A percentile compares a stretch with the other conserved stretches of the same genome.
Conservation (phyloP, 2,797 vertebrate species). For the Propithecus perrieri region DNA sequence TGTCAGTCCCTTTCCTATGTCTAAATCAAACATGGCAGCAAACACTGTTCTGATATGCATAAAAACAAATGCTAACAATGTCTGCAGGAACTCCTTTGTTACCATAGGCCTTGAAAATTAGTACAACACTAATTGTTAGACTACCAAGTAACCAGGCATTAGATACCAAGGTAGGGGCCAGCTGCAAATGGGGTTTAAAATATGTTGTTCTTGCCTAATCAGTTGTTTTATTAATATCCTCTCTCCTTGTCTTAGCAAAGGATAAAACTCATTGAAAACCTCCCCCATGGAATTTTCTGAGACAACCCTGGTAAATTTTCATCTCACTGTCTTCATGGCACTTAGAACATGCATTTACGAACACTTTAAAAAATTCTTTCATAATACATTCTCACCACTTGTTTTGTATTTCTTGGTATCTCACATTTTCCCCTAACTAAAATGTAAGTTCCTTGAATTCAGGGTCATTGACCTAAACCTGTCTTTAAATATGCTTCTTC, state of each 20-base stretch:
- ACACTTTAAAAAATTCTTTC: background rate
- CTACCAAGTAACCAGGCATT: background rate
- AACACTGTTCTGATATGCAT: background rate
- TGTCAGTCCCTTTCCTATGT: background rate
- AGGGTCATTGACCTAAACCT: background rate
- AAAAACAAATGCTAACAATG: background rate
- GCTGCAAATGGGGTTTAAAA: background rate
- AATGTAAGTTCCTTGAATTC: slow-evolving; percentile 33
- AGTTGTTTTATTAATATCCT: slow-evolving; percentile 1
- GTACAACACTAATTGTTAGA: background rate
- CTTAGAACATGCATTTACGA: background rate
- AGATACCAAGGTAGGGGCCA: background rate
- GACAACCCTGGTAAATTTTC: background rate
- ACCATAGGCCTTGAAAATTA: background rate
- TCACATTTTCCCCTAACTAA: background rate
- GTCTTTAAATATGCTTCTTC: slow-evolving; percentile 50
- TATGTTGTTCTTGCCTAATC: background rate
- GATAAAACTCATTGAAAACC: background rate
- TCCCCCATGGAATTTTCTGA: background rate
- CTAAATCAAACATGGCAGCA: background rate
- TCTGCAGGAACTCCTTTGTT: background rate
- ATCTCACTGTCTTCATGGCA: background rate
- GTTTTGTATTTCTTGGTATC: background rate
- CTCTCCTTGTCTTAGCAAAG: background rate
- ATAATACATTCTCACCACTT: background rate